Conservation (phyloP, 2,113 vertebrate species). For the Megalops atlanticus region DNA sequence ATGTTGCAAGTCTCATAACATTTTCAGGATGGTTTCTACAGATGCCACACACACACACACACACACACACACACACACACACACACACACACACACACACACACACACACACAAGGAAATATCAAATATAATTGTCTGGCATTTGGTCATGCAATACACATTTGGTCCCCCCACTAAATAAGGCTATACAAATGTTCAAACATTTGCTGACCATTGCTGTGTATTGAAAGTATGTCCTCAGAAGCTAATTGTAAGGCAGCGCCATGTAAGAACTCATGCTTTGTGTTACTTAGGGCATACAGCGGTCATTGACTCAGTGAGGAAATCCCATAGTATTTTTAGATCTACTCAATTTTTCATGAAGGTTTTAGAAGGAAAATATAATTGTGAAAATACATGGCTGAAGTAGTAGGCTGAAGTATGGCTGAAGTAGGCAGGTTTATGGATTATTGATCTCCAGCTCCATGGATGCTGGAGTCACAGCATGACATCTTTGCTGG, state of each 20-base stretch:
- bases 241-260: not conserved
- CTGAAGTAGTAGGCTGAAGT: too few relatives aligned
- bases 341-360: not conserved
- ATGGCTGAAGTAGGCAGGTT: conserved; percentile 5
- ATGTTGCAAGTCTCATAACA: too few relatives aligned
- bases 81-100: too few relatives aligned
- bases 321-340: conserved; percentile 11
- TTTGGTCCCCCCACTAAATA: not conserved
- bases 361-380: not conserved
- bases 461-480: not conserved
- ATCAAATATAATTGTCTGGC: not conserved
- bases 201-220: not conserved
- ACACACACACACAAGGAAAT: too few relatives aligned
- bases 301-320: not conserved
- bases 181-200: not conserved
- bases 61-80: too few relatives aligned
- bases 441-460: conserved; percentile 20
- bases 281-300: not conserved
- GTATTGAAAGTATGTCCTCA: not conserved
- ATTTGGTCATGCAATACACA: not conserved
- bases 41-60: too few relatives aligned
- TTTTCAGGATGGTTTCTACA: too few relatives aligned
- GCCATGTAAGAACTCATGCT: not conserved
- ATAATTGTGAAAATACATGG: not conserved
- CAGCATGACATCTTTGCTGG: not conserved